Conservation (phyloP, 2,113 vertebrate species). For the Xiphophorus hellerii region DNA sequence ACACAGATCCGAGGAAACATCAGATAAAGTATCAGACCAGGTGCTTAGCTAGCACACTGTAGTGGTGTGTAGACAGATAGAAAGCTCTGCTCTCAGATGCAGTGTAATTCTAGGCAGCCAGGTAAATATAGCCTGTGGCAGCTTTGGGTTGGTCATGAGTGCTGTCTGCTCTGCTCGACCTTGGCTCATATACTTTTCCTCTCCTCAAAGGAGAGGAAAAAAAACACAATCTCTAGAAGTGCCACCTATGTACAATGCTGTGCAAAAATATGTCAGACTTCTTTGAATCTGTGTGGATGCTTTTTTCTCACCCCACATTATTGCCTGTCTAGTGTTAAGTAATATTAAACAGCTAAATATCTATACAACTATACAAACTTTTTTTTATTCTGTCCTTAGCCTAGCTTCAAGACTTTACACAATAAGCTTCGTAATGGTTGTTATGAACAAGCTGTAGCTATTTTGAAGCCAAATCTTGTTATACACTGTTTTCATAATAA, state of each 20-base stretch:
- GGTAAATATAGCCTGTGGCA: slow-evolving; percentile 74
- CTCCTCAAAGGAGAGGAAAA: slow-evolving; percentile 35
- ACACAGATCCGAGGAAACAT: slow-evolving; percentile 42
- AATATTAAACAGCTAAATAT: neutral
- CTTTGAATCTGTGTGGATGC: neutral
- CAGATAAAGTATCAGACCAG: slow-evolving; percentile 52
- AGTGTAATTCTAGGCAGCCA: slow-evolving; percentile 67
- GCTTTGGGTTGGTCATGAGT: slow-evolving; percentile 50
- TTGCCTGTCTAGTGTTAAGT: neutral
- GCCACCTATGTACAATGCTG: neutral
- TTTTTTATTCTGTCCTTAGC: too few species aligned
- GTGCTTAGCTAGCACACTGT: slow-evolving; percentile 34
- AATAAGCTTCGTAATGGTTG: neutral
- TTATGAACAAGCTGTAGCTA: neutral
- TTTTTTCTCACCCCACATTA: neutral
- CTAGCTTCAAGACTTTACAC: too few species aligned
- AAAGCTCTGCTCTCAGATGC: slow-evolving; percentile 33
- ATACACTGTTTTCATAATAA: neutral
- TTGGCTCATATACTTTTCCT: slow-evolving; percentile 62
- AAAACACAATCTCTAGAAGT: slow-evolving; percentile 2
- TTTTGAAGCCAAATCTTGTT: neutral
- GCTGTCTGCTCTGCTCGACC: slow-evolving; percentile 64
- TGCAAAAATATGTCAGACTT: neutral
- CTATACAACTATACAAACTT: neutral
- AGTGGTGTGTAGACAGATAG: slow-evolving; percentile 47